Conservation (phyloP, 2,113 vertebrate species). For the Crotophaga sulcirostris region DNA sequence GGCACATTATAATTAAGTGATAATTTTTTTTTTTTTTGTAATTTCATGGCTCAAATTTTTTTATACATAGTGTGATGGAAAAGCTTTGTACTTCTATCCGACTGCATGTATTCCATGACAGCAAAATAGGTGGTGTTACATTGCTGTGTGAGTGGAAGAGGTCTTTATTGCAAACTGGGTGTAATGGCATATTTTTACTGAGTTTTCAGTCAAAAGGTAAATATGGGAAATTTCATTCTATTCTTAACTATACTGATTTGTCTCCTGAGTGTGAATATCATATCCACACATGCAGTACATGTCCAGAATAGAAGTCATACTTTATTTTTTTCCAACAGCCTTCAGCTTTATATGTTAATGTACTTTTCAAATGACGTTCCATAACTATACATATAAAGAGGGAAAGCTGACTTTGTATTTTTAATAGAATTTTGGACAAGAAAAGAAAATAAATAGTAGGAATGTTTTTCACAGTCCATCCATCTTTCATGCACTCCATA, state of each 20-base stretch:
- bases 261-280: neutral
- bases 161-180: neutral
- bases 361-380: neutral
- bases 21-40: neutral
- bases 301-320: neutral
- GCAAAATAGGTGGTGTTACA: neutral
- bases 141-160: neutral
- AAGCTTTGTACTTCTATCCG: neutral
- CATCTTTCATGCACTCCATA: neutral
- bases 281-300: neutral
- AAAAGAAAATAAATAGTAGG: neutral
- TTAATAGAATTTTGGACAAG: neutral
- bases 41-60: neutral
- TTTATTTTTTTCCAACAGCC: neutral
- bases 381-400: neutral
- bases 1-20: neutral
- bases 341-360: neutral
- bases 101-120: neutral
- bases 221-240: neutral
- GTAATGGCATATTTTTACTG: neutral
- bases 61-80: neutral
- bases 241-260: neutral
- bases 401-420: neutral
- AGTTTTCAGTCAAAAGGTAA: neutral
- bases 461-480: neutral